Percentiles rank a stretch among this genome's conserved stretches.
phyloP scores from a whole-genome alignment of 2,888 invertebrate genomes.

The Geophilus truncorum region DNA sequence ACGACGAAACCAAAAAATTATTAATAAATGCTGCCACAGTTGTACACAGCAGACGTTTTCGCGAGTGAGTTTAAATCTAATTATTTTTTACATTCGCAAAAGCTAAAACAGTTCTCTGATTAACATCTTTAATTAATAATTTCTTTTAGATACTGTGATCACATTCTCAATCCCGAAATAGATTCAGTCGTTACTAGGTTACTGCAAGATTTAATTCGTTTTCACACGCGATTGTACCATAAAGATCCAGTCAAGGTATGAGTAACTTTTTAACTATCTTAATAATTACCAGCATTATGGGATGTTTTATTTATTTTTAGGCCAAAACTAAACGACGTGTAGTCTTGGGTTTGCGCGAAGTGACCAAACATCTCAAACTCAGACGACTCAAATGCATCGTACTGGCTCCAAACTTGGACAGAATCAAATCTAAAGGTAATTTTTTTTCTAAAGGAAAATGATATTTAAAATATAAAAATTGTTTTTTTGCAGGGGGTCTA shows the following conservation, averaged over 20 bases:
- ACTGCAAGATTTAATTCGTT: constrained; percentile 56
- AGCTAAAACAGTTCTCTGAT: background rate
- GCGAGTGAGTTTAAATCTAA: constrained; percentile 47
- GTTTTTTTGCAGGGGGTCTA: constrained; percentile 53
- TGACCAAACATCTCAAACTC: constrained; percentile 56
- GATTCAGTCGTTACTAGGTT: constrained; percentile 53
- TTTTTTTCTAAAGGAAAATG: background rate
- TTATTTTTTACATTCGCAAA: background rate
- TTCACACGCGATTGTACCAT: constrained; percentile 59
- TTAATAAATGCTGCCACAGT: constrained; percentile 34
- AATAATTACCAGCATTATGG: background rate
- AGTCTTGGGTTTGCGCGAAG: constrained; percentile 60
- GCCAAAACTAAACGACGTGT: constrained; percentile 53
- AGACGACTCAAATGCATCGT: constrained; percentile 58
- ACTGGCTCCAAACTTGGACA: constrained; percentile 61
- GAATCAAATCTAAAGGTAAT: constrained; percentile 52
- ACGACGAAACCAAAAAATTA: background rate
- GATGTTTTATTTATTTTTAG: constrained; percentile 36
- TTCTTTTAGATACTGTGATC: constrained; percentile 56
- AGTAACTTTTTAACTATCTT: too few relatives aligned
- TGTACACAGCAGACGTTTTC: constrained; percentile 50
- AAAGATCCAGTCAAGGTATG: constrained; percentile 57
- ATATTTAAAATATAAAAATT: background rate
- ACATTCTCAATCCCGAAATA: constrained; percentile 56
- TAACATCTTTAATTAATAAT: too few relatives aligned